These are phyloP conservation scores for Macquaria ambigua DNA, from an alignment of 2,113 vertebrate genomes.

Conservation along the genomic window DNA sequence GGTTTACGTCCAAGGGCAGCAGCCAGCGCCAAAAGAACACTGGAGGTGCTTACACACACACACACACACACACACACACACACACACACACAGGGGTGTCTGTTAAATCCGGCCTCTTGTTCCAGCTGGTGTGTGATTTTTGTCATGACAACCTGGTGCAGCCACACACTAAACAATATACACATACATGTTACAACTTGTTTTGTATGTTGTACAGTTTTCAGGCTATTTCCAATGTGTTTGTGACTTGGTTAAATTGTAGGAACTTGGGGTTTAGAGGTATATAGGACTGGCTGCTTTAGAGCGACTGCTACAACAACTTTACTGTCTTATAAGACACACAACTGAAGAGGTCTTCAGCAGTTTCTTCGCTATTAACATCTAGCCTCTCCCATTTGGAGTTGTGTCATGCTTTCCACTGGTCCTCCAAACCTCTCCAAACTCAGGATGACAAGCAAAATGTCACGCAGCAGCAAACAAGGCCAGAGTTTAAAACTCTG, in stretches of 20 bases:
- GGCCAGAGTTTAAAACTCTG: slow-evolving; percentile 51
- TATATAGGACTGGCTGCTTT: neutral
- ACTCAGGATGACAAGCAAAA: slow-evolving; percentile 30
- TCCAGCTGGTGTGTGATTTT: slow-evolving; percentile 42
- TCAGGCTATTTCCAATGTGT: neutral
- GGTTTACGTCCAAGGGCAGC: slow-evolving; percentile 34
- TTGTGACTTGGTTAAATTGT: neutral
- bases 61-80: slow-evolving; percentile 1
- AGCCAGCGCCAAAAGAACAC: slow-evolving; percentile 2
- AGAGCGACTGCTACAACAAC: neutral
- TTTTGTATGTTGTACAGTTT: neutral
- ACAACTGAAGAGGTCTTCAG: neutral
- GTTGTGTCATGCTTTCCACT: slow-evolving; percentile 62
- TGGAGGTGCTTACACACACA: slow-evolving; percentile 17
- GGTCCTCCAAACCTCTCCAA: slow-evolving; percentile 16
- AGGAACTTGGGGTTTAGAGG: neutral
- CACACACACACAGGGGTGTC: neutral
- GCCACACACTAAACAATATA: neutral
- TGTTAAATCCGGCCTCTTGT: slow-evolving; percentile 31
- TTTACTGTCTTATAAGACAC: neutral
- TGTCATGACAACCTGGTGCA: slow-evolving; percentile 24
- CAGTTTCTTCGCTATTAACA: slow-evolving; percentile 1
- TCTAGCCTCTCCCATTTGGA: slow-evolving; percentile 43
- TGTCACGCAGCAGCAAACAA: slow-evolving; percentile 48
- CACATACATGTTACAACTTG: neutral